These are phyloP conservation scores for Meteorus cinctellus DNA, from an alignment of 2,888 invertebrate genomes.

Conservation along the genomic window DNA sequence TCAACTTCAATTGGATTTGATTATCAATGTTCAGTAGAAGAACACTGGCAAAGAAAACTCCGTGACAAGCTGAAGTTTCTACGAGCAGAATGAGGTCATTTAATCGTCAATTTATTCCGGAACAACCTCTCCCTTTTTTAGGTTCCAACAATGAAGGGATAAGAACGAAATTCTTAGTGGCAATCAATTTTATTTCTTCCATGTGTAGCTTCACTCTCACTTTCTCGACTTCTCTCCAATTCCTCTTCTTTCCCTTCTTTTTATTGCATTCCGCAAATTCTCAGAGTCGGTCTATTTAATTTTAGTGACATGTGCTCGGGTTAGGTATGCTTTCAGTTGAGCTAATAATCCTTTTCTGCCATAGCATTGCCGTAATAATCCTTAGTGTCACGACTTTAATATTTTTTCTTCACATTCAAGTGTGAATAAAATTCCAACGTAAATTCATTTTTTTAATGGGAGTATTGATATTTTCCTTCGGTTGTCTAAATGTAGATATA, in stretches of 20 bases:
- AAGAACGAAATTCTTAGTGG: not conserved
- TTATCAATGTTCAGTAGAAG: too few species aligned
- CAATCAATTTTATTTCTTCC: not conserved
- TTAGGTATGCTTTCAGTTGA: conserved; percentile 1
- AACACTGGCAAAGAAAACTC: too few species aligned
- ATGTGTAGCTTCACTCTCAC: not conserved
- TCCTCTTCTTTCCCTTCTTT: not conserved
- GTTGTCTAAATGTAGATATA: not conserved
- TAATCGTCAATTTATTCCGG: not conserved
- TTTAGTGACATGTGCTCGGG: conserved; percentile 1
- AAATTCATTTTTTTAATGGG: not conserved
- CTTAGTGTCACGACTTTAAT: not conserved
- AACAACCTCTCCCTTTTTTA: not conserved
- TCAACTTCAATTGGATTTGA: too few species aligned
- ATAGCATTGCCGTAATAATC: conserved; percentile 3
- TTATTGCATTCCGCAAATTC: not conserved
- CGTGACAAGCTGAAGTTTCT: too few species aligned
- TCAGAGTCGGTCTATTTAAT: not conserved
- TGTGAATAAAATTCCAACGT: not conserved
- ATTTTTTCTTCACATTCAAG: not conserved
- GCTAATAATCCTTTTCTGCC: not conserved
- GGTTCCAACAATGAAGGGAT: not conserved
- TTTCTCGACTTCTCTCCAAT: not conserved
- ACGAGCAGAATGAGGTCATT: not conserved
- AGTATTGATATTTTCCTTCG: not conserved